phyloP scores from a whole-genome alignment of 64 coral and sea anemone species.

The Acropora tenuis region DNA sequence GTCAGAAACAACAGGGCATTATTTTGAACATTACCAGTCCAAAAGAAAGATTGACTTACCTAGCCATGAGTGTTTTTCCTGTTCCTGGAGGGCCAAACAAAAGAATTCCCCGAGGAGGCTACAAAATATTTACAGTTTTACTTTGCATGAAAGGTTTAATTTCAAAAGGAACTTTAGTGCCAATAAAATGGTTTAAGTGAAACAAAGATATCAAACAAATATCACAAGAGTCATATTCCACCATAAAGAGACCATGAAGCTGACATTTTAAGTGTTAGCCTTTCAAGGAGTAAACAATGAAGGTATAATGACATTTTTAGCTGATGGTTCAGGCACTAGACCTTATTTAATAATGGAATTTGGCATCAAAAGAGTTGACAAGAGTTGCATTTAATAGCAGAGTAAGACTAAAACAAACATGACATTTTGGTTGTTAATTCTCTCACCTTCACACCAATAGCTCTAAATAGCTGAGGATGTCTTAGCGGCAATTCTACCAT shows the following conservation, averaged over 20 bases:
- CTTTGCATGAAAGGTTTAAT: not conserved
- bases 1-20: not conserved
- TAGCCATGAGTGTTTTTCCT: slow-evolving; percentile 93
- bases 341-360: too few species aligned
- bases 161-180: too few species aligned
- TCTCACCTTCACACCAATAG: slow-evolving; percentile 97
- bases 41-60: slow-evolving; percentile 37
- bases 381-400: too few species aligned
- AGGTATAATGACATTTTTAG: too few species aligned
- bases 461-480: slow-evolving; percentile 95
- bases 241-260: too few species aligned
- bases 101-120: slow-evolving; percentile 97
- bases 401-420: too few species aligned
- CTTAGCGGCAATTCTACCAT: slow-evolving; percentile 97
- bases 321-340: too few species aligned
- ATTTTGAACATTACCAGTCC: not conserved
- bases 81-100: slow-evolving; percentile 94
- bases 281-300: too few species aligned
- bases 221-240: too few species aligned
- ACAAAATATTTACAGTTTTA: not conserved
- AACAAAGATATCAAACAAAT: not conserved
- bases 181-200: not conserved
- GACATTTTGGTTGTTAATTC: too few species aligned
- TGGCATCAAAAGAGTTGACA: too few species aligned
- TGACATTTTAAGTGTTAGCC: too few species aligned